Percentiles rank a stretch among this genome's conserved stretches.
Conservation (phyloP, 2,888 invertebrate genomes). For the Flexamia atlantica region DNA sequence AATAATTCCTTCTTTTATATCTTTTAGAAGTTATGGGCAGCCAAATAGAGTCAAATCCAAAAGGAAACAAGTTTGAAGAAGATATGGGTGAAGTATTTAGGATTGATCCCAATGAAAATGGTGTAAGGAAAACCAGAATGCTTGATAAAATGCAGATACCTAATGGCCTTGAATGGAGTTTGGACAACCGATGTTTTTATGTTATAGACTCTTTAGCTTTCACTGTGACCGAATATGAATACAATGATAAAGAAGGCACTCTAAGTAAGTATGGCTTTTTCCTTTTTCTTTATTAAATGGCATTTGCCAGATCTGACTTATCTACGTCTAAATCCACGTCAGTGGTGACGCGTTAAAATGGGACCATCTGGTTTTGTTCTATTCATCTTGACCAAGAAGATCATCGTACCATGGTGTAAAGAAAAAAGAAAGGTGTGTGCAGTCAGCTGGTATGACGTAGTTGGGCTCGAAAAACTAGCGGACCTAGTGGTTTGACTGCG, state of each 20-base stretch:
- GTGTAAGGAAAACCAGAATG: background rate
- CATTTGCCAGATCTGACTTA: too few relatives aligned
- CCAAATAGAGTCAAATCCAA: conserved; percentile 10
- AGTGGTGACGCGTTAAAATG: too few relatives aligned
- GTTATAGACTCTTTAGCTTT: background rate
- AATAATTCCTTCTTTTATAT: too few relatives aligned
- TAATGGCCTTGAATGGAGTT: conserved; percentile 26
- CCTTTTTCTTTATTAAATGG: too few relatives aligned
- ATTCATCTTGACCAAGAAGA: too few relatives aligned
- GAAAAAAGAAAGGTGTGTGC: too few relatives aligned
- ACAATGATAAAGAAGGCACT: background rate
- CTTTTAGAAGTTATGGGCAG: background rate
- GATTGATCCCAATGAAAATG: background rate
- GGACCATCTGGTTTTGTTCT: too few relatives aligned
- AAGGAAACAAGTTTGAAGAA: conserved; percentile 23
- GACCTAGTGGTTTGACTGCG: too few relatives aligned
- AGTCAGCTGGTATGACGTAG: too few relatives aligned
- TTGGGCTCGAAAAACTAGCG: too few relatives aligned
- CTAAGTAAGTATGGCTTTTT: background rate
- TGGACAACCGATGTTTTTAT: background rate
- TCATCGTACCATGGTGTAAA: too few relatives aligned
- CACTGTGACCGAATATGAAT: conserved; percentile 2
- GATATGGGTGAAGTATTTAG: conserved; percentile 3
- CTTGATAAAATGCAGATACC: background rate
- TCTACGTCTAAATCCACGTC: too few relatives aligned